Conservation (phyloP, 2,113 vertebrate species). For the human region GRCh38 chr2:6977001-6977500, state of each 20-base stretch:
- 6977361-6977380: not conserved
- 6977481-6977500: not conserved
- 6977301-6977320: not conserved
- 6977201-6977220: not conserved
- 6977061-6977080: fast-evolving
- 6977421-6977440: not conserved
- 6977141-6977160: not conserved
- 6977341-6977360: not conserved
- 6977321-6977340: not conserved
- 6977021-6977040: not conserved
- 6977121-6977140: not conserved
- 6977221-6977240: not conserved
- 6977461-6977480: slow-evolving; percentile 7
- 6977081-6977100: not conserved
- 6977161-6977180: not conserved
- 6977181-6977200: not conserved
- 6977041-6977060: not conserved
- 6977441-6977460: not conserved
- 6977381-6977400: not conserved
- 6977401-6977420: not conserved
- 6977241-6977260: not conserved
- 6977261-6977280: fast-evolving
- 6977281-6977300: not conserved
- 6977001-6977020: not conserved
- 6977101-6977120: fast-evolving